Percentiles rank a stretch among this genome's conserved stretches.
phyloP scores from a whole-genome alignment of 2,797 vertebrate genomes.

The Pterois miles region DNA sequence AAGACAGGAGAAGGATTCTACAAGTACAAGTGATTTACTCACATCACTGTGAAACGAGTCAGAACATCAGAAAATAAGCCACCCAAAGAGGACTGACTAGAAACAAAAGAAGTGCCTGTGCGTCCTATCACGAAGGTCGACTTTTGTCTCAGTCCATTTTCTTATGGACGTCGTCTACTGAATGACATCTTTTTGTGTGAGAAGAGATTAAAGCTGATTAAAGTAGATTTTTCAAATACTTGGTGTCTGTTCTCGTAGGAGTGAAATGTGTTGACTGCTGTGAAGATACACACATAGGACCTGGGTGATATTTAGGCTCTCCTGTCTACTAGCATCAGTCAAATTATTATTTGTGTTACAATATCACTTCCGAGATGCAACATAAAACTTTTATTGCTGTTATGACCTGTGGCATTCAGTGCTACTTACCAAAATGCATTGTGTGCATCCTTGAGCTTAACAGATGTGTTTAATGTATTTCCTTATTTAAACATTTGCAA shows the following conservation, averaged over 20 bases:
- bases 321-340: neutral
- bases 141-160: constrained; percentile 4
- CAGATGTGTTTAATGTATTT: neutral
- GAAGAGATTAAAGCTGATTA: constrained; percentile 27
- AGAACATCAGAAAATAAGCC: neutral
- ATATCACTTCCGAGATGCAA: neutral
- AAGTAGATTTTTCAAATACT: constrained; percentile 35
- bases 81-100: neutral
- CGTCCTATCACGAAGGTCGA: constrained; percentile 22
- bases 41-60: neutral
- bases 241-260: neutral
- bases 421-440: neutral
- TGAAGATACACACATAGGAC: neutral
- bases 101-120: constrained; percentile 22
- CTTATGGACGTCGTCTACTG: neutral
- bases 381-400: neutral
- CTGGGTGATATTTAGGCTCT: neutral
- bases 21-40: constrained; percentile 88
- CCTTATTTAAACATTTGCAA: neutral
- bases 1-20: constrained; percentile 97
- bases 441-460: neutral
- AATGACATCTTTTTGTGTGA: constrained; percentile 6
- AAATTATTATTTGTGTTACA: neutral
- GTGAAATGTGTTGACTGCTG: neutral
- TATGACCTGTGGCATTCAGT: neutral